Percentiles rank a stretch among this genome's conserved stretches.
phyloP scores from a whole-genome alignment of 1,140 invertebrate species.

The Ceratina australensis region DNA sequence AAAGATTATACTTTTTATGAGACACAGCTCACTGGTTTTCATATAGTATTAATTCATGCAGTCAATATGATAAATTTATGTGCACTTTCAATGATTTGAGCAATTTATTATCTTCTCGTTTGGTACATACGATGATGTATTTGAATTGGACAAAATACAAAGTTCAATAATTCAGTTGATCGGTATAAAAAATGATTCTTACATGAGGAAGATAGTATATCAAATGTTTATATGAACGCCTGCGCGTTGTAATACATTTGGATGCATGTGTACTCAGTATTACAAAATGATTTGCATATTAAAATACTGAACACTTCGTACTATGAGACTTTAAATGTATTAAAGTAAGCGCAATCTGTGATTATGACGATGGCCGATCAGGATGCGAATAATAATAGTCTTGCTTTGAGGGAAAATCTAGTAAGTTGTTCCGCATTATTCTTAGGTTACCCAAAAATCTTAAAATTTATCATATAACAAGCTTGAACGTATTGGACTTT shows the following conservation, averaged over 20 bases:
- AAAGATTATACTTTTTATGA: background rate
- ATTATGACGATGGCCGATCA: slow-evolving; percentile 64
- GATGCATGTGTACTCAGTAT: slow-evolving; percentile 30
- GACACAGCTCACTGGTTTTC: background rate
- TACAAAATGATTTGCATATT: slow-evolving; percentile 49
- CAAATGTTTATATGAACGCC: slow-evolving; percentile 33
- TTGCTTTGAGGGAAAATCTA: slow-evolving; percentile 64
- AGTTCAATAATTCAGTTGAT: background rate
- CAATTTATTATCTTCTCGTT: background rate
- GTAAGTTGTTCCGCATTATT: slow-evolving; percentile 58
- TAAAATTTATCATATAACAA: too few species aligned
- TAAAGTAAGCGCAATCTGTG: background rate
- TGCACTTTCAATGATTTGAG: background rate
- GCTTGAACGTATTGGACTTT: background rate
- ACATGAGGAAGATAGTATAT: background rate
- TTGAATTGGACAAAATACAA: slow-evolving; percentile 20
- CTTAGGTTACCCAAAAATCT: slow-evolving; percentile 17
- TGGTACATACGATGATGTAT: background rate
- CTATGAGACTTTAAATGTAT: slow-evolving; percentile 23
- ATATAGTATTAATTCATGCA: background rate
- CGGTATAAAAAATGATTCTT: background rate
- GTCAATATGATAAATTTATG: background rate
- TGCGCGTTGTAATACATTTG: slow-evolving; percentile 23
- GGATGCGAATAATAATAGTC: slow-evolving; percentile 58
- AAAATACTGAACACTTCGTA: slow-evolving; percentile 8